A percentile compares a stretch with the other conserved stretches of the same genome.
Conservation (phyloP, 2,797 vertebrate species). For the Octomys mimax region DNA sequence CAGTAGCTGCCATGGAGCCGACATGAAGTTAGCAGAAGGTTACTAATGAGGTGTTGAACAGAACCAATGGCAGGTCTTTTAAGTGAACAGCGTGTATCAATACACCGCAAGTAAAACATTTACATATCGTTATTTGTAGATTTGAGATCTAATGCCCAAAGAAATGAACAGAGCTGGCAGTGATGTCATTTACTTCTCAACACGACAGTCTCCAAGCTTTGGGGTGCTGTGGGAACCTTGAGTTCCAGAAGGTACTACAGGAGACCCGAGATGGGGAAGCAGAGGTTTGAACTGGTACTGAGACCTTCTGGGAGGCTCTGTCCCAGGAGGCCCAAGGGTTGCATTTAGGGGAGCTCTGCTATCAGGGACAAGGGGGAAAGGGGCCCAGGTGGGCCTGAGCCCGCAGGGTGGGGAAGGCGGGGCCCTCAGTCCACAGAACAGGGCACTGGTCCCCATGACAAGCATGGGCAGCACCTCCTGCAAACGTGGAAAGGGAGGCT, state of each 20-base stretch:
- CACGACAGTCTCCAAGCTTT: neutral
- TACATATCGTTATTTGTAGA: neutral
- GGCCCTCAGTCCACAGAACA: rapidly evolving
- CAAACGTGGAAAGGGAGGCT: neutral
- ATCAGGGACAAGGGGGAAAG: neutral
- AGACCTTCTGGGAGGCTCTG: neutral
- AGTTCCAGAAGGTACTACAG: neutral
- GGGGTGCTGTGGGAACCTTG: neutral
- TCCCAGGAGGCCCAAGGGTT: no score
- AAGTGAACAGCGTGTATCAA: neutral
- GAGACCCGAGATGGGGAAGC: neutral
- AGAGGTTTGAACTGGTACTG: neutral
- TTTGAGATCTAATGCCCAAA: constrained; percentile 2
- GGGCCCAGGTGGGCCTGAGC: neutral
- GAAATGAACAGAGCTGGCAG: neutral
- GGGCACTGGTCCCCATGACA: neutral
- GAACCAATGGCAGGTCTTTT: rapidly evolving
- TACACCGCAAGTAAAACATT: neutral
- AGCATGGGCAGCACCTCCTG: neutral
- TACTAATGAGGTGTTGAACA: rapidly evolving
- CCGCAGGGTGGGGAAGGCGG: neutral
- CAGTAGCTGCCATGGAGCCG: neutral
- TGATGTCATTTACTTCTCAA: neutral
- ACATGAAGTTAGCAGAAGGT: neutral
- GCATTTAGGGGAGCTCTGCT: neutral